These are phyloP conservation scores for Cosmia trapezina DNA, from an alignment of 2,888 invertebrate species.

Conservation along the genomic window DNA sequence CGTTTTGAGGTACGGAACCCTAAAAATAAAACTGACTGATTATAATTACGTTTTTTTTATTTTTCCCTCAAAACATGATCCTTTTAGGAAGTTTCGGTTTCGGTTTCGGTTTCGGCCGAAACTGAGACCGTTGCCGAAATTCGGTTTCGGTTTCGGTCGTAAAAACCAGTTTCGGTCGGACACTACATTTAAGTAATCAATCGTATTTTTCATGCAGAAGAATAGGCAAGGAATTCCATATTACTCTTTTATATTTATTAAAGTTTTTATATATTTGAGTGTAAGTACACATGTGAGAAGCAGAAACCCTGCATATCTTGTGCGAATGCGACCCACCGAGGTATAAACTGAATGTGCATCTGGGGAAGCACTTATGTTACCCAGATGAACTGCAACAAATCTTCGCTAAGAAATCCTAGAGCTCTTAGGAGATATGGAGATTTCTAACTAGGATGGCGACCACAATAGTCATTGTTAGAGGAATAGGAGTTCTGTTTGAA, in stretches of 20 bases:
- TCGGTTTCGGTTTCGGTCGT: no score
- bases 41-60: no score
- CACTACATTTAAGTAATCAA: no score
- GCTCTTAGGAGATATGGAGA: conserved; percentile 46
- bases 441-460: conserved; percentile 29
- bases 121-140: no score
- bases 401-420: conserved; percentile 54
- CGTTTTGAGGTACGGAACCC: no score
- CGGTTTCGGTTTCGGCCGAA: no score
- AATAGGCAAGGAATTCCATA: conserved; percentile 12
- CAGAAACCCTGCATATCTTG: conserved; percentile 15
- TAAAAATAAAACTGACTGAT: no score
- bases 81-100: no score
- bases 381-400: conserved; percentile 58
- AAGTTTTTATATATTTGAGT: conserved; percentile 26
- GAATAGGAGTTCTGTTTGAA: conserved; percentile 6
- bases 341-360: conserved; percentile 54
- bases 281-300: conserved; percentile 24
- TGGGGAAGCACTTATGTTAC: conserved; percentile 57
- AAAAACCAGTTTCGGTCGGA: no score
- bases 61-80: no score
- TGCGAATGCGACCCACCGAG: conserved; percentile 42
- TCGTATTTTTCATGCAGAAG: conserved; percentile 2
- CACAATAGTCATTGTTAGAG: conserved; percentile 29
- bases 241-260: conserved; percentile 28